A percentile compares a stretch with the other conserved stretches of the same genome.
phyloP scores from a whole-genome alignment of 2,888 invertebrate species.

The Peribatodes rhomboidaria region DNA sequence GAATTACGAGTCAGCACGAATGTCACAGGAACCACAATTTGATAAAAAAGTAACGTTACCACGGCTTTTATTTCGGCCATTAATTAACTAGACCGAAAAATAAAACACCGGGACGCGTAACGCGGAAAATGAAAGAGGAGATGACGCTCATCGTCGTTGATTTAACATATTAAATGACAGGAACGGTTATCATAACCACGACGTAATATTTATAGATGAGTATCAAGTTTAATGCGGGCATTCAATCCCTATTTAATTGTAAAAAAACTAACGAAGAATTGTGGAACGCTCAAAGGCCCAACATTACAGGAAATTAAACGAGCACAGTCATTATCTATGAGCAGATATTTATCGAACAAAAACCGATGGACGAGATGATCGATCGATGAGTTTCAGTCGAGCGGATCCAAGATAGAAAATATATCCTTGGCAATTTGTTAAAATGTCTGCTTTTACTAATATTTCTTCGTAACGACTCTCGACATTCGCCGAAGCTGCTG shows the following conservation, averaged over 20 bases:
- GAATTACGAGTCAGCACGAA: slow-evolving; percentile 53
- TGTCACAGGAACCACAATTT: slow-evolving; percentile 42
- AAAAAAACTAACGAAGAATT: slow-evolving; percentile 48
- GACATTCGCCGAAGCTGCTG: slow-evolving; percentile 42
- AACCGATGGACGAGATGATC: slow-evolving; percentile 56
- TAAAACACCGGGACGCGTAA: slow-evolving; percentile 42
- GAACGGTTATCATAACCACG: slow-evolving; percentile 31
- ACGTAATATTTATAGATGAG: slow-evolving; percentile 29
- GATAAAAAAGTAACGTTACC: slow-evolving; percentile 34
- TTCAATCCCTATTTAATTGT: slow-evolving; percentile 45
- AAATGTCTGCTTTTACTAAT: slow-evolving; percentile 41
- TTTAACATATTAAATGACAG: slow-evolving; percentile 46
- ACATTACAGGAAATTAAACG: slow-evolving; percentile 57
- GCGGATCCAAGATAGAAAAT: slow-evolving; percentile 43
- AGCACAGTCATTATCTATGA: slow-evolving; percentile 58
- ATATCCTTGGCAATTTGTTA: slow-evolving; percentile 45
- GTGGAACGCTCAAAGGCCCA: slow-evolving; percentile 50
- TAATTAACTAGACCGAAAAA: slow-evolving; percentile 41
- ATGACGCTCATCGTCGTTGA: slow-evolving; percentile 32
- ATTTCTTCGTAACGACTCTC: slow-evolving; percentile 42
- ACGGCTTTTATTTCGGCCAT: slow-evolving; percentile 36
- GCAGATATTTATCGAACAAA: slow-evolving; percentile 51
- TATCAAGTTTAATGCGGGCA: slow-evolving; percentile 51
- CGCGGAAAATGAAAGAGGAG: slow-evolving; percentile 40
- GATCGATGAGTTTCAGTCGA: slow-evolving; percentile 54